Evolutionary conservation across 2,113 vertebrate genomes (phyloP), one percentile per base, ranked within the genome.

Genomic region (Gobius niger): DNA sequence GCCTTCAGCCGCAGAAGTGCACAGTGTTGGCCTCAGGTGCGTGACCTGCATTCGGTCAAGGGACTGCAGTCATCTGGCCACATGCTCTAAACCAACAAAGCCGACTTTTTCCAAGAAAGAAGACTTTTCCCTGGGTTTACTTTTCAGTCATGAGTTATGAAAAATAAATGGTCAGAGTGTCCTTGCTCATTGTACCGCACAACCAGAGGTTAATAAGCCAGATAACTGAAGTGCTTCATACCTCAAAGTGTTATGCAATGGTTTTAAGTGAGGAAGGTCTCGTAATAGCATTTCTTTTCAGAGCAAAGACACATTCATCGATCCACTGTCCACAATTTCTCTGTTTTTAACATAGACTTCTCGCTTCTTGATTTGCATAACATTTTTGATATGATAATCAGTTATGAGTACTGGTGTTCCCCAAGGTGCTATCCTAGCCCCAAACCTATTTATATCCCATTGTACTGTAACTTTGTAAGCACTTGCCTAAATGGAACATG

Each of bases 21-120:
- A 46, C 41, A 18, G 42, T 10, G 24, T n/a, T 40, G 7, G 61
- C 44, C 44, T 63, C 61, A 47, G 44, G 61, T 47, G 44, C 47
- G n/a, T 44, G 9, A 63, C 10, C 1, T 9, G 9, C 6, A 9
- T 16, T 15, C 0, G n/a, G 14, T 63, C 61, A 63, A 44, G 42
- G 61, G n/a, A 18, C n/a, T 11, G 61, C n/a, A 19, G 7, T 11
- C 41, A 44, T 10, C 6, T 15, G 1, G 13, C 12, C 3, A 13
- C 41, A 13, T n/a, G 34, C 57, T 44, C 57, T 44, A 60, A 60
- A 60, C 34, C 57, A 60, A 60, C 40, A 63, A 63, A 63, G 6
- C 8, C 44, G 18, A 34, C 3, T 62, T 44, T 62, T 15, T 63
- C 44, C 1, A 14, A 11, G 4, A 1, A 16, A 11, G 6, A 60